Evolutionary conservation across 2,888 invertebrate genomes (phyloP).

Genomic region (Hyles lineata): DNA sequence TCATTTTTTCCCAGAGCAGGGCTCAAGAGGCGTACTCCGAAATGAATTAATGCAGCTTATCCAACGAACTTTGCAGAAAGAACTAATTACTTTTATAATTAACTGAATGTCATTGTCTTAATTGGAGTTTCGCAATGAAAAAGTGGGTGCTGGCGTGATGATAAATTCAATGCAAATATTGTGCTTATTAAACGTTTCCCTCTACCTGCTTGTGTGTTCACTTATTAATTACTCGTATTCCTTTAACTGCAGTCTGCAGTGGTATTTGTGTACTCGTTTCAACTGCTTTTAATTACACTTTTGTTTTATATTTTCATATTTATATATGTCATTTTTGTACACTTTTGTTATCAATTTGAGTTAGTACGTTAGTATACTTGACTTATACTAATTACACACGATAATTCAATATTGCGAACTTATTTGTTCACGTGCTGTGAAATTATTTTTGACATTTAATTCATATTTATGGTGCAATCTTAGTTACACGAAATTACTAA

Average conservation of each 20-base stretch:
- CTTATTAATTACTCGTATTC: slow-evolving; percentile 39
- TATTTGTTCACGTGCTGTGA: not conserved
- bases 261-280: slow-evolving; percentile 15
- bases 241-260: slow-evolving; percentile 5
- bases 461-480: not conserved
- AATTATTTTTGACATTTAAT: slow-evolving; percentile 25
- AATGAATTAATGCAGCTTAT: slow-evolving; percentile 30
- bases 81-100: slow-evolving; percentile 70
- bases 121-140: slow-evolving; percentile 64
- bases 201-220: slow-evolving; percentile 38
- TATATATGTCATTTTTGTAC: slow-evolving; percentile 21
- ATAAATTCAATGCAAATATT: slow-evolving; percentile 69
- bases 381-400: slow-evolving; percentile 4
- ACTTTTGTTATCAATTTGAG: slow-evolving; percentile 21
- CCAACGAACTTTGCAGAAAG: slow-evolving; percentile 52
- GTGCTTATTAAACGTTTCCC: slow-evolving; percentile 41
- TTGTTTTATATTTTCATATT: slow-evolving; percentile 15
- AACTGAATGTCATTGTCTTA: slow-evolving; percentile 65
- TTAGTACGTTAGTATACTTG: not conserved
- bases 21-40: slow-evolving; percentile 10
- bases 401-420: slow-evolving; percentile 8
- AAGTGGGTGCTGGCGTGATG: slow-evolving; percentile 70
- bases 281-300: slow-evolving; percentile 13
- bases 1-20: slow-evolving; percentile 15
- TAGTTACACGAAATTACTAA: not conserved